Conservation (phyloP, 2,113 vertebrate species). For the Eulacestoma nigropectus region DNA sequence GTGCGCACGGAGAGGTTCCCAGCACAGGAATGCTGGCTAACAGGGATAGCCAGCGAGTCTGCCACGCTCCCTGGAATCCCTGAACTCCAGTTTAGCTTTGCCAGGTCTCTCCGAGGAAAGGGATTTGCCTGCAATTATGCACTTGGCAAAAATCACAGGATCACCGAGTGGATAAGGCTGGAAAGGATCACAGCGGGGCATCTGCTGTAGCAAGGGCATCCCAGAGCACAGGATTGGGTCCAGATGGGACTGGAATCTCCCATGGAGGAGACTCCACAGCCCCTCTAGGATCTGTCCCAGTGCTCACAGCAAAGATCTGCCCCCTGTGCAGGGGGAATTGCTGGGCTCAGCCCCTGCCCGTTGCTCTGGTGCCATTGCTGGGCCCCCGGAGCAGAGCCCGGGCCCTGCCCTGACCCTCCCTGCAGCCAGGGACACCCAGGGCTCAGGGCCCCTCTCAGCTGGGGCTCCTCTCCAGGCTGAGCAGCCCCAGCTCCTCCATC, state of each 20-base stretch:
- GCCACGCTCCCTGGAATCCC: background rate
- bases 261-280: background rate
- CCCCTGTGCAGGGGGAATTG: background rate
- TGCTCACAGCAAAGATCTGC: background rate
- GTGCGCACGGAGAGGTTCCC: background rate
- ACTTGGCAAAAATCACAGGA: background rate
- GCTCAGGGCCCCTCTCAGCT: background rate
- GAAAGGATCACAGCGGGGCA: background rate
- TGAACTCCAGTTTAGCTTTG: background rate
- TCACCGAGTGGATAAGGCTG: rapidly evolving
- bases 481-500: background rate
- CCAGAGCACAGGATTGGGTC: no score
- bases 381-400: background rate
- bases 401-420: background rate
- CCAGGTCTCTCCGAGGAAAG: background rate
- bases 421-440: background rate
- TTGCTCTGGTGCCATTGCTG: background rate
- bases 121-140: background rate
- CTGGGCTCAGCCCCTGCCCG: no score
- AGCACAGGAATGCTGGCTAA: background rate
- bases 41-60: rapidly evolving
- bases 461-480: background rate
- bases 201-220: no score
- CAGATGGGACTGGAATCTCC: background rate
- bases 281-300: no score